A percentile compares a stretch with the other conserved stretches of the same genome.
Evolutionary conservation across 2,113 vertebrate species (phyloP).

Genomic region (Eidolon helvum): DNA sequence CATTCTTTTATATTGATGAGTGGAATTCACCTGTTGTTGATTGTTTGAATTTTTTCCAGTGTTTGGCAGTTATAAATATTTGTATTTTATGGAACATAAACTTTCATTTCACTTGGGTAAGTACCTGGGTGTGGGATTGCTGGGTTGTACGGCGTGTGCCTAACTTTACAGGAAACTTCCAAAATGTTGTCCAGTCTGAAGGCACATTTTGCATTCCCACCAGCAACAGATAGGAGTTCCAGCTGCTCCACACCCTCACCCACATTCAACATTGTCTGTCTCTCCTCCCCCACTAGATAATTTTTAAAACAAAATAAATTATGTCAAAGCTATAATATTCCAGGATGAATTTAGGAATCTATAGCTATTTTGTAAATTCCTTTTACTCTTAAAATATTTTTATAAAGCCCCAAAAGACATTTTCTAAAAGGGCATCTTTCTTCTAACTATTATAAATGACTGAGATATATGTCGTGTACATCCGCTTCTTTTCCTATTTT

Average conservation of each 20-base stretch:
- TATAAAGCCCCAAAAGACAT: background rate
- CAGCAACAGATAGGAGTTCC: background rate
- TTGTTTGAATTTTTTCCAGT: background rate
- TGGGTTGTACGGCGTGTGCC: background rate
- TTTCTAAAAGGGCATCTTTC: background rate
- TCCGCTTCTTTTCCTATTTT: background rate
- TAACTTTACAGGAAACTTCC: background rate
- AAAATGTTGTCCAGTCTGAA: rapidly evolving
- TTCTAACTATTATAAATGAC: background rate
- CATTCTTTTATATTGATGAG: background rate
- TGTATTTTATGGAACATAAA: background rate
- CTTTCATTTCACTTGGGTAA: background rate
- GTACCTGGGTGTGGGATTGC: background rate
- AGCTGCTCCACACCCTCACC: background rate
- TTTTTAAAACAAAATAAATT: background rate
- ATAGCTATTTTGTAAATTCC: background rate
- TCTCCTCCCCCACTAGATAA: rapidly evolving
- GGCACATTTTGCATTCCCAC: background rate
- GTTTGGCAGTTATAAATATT: background rate
- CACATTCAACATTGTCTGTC: background rate
- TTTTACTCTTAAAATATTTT: conserved; percentile 8
- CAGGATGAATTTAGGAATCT: background rate
- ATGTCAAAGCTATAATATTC: background rate
- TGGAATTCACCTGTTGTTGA: background rate
- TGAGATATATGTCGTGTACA: background rate